phyloP scores from a whole-genome alignment of 2,888 invertebrate species.

The Sinohyriopsis cumingii region DNA sequence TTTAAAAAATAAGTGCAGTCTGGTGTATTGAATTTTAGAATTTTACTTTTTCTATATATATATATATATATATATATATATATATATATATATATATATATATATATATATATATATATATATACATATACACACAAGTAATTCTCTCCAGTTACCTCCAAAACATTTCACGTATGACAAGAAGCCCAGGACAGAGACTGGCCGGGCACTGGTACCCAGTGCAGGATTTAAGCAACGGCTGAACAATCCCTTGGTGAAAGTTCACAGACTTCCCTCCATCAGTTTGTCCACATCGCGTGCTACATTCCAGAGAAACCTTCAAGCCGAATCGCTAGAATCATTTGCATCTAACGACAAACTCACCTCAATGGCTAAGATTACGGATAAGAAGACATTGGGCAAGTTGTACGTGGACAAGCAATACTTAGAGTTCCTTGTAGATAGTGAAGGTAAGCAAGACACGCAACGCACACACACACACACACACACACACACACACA shows the following conservation, averaged over 20 bases:
- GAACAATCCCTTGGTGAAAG: slow-evolving; percentile 35
- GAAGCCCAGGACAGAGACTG: slow-evolving; percentile 27
- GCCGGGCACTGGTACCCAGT: slow-evolving; percentile 28
- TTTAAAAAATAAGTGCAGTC: too few species aligned
- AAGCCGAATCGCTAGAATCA: slow-evolving; percentile 31
- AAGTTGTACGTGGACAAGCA: slow-evolving; percentile 85
- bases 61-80: too few species aligned
- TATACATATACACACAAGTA: too few species aligned
- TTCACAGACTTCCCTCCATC: slow-evolving; percentile 38
- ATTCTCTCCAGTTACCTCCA: slow-evolving; percentile 21
- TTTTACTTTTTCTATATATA: too few species aligned
- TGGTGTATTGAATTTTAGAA: too few species aligned
- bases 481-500: too few species aligned
- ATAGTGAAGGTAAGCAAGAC: slow-evolving; percentile 16
- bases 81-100: too few species aligned
- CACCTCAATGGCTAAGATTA: slow-evolving; percentile 36
- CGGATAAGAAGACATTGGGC: slow-evolving; percentile 77
- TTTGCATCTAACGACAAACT: slow-evolving; percentile 30
- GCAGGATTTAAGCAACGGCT: slow-evolving; percentile 38
- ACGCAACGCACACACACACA: too few species aligned
- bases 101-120: too few species aligned
- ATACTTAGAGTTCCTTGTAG: slow-evolving; percentile 79
- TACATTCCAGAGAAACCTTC: slow-evolving; percentile 18
- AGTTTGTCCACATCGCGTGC: slow-evolving; percentile 29
- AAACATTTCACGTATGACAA: slow-evolving; percentile 37